These are phyloP conservation scores for Caenorhabditis zanzibari DNA, from an alignment of 2,888 invertebrate genomes.

Conservation along the genomic window DNA sequence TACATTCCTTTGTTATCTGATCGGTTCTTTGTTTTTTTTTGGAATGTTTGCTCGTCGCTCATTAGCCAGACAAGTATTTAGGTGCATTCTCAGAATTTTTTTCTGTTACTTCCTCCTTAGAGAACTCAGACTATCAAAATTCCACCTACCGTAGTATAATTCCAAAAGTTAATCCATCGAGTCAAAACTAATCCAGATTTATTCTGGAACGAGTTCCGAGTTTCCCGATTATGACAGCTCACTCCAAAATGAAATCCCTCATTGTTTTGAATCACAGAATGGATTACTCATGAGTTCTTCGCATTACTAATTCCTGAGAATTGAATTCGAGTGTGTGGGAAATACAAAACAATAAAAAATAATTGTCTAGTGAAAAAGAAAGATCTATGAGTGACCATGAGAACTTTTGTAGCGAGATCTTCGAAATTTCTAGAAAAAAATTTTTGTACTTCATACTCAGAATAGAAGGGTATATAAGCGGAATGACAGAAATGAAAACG, in stretches of 20 bases:
- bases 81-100: neutral
- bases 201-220: slow-evolving; percentile 1
- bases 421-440: neutral
- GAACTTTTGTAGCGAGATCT: neutral
- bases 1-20: slow-evolving; percentile 21
- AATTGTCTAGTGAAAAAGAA: slow-evolving; percentile 25
- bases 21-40: slow-evolving; percentile 4
- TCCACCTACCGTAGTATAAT: too few species aligned
- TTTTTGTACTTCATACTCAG: neutral
- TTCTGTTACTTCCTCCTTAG: too few species aligned
- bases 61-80: neutral
- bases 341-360: neutral
- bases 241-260: neutral
- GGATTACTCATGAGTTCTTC: slow-evolving; percentile 22
- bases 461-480: neutral
- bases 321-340: slow-evolving; percentile 11
- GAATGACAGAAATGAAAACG: neutral
- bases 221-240: slow-evolving; percentile 6
- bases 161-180: slow-evolving; percentile 1
- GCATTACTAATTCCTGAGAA: neutral
- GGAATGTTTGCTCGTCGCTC: slow-evolving; percentile 3
- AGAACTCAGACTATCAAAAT: too few species aligned
- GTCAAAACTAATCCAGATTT: slow-evolving; percentile 14
- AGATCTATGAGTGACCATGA: neutral
- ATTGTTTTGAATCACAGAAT: neutral